These are phyloP conservation scores for Aelia acuminata DNA, from an alignment of 2,888 invertebrate genomes.

Conservation along the genomic window DNA sequence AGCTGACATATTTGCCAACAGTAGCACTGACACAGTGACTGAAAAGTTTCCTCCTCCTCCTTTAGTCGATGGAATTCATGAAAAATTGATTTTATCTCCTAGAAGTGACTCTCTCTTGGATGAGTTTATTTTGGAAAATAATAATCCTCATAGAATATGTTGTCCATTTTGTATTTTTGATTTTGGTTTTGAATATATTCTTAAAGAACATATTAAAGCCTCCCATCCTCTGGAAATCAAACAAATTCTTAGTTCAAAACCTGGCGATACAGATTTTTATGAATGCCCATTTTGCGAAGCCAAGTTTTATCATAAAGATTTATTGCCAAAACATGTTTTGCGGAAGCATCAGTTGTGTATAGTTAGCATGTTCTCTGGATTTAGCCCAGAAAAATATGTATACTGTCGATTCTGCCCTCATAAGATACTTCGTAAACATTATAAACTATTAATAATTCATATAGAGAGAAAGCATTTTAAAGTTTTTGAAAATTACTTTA, in stretches of 20 bases:
- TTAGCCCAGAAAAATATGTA: constrained; percentile 63
- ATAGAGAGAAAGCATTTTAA: constrained; percentile 66
- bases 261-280: constrained; percentile 64
- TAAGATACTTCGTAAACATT: constrained; percentile 65
- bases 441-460: constrained; percentile 66
- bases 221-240: constrained; percentile 65
- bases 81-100: constrained; percentile 57
- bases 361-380: constrained; percentile 64
- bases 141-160: constrained; percentile 64
- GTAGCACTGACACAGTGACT: constrained; percentile 66
- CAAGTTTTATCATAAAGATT: constrained; percentile 66
- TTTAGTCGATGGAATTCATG: constrained; percentile 55
- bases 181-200: constrained; percentile 66
- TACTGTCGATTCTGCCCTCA: constrained; percentile 67
- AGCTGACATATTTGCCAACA: constrained; percentile 67
- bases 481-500: constrained; percentile 65
- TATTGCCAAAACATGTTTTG: constrained; percentile 66
- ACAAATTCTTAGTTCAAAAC: constrained; percentile 61
- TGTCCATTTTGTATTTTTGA: constrained; percentile 67
- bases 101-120: constrained; percentile 58
- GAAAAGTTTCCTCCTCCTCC: constrained; percentile 63
- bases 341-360: constrained; percentile 66
- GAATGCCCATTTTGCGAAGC: constrained; percentile 67
- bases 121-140: constrained; percentile 65
- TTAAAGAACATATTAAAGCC: constrained; percentile 66